Evolutionary conservation across 2,888 invertebrate species (phyloP).

Genomic region (Eristalis pertinax): DNA sequence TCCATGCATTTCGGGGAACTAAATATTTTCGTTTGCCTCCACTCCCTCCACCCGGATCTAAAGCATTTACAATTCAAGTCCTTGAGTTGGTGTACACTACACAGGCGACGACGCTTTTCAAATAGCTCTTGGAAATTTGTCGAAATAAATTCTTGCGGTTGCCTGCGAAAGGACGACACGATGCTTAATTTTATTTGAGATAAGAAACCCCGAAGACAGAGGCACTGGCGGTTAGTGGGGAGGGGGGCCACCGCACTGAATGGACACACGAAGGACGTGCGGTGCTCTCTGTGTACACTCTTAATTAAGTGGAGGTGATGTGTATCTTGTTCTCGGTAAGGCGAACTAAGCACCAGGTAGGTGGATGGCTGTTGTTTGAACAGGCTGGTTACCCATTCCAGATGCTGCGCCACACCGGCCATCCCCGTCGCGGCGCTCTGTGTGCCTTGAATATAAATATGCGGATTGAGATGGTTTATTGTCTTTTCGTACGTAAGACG

Average conservation of each 20-base stretch:
- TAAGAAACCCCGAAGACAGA: neutral
- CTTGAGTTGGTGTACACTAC: neutral
- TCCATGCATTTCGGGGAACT: neutral
- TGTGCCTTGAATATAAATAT: neutral
- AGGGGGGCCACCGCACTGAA: neutral
- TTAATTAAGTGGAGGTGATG: conserved; percentile 65
- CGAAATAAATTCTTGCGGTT: conserved; percentile 62
- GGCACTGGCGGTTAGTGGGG: neutral
- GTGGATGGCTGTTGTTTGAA: conserved; percentile 26
- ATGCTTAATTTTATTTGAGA: conserved; percentile 47
- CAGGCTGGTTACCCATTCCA: neutral
- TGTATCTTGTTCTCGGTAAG: conserved; percentile 42
- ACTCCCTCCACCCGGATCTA: neutral
- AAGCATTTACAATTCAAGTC: neutral
- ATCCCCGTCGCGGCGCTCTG: neutral
- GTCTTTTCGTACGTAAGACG: neutral
- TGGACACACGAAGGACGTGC: conserved; percentile 32
- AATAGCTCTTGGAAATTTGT: conserved; percentile 53
- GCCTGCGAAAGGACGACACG: conserved; percentile 52
- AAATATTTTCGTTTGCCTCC: neutral
- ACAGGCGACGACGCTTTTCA: neutral
- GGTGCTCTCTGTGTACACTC: conserved; percentile 36
- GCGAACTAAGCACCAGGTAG: conserved; percentile 25
- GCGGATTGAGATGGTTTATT: conserved; percentile 4
- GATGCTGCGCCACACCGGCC: neutral